These are phyloP conservation scores for Marisa cornuarietis DNA, from an alignment of 1,140 invertebrate genomes.

Conservation along the genomic window DNA sequence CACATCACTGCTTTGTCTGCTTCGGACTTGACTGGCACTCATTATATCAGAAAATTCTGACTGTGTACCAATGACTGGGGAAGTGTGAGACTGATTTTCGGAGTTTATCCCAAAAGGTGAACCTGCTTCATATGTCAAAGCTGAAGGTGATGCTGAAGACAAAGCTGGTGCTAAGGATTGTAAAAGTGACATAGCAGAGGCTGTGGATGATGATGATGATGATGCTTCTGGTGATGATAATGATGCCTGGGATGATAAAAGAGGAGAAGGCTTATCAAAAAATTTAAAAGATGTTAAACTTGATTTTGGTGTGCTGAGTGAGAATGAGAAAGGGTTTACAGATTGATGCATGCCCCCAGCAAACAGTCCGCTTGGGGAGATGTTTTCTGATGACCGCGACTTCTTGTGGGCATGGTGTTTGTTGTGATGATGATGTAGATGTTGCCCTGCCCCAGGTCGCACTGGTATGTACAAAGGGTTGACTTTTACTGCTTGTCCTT, in stretches of 20 bases:
- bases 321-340: conserved; percentile 55
- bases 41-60: too few relatives aligned
- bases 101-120: not conserved
- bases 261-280: conserved; percentile 33
- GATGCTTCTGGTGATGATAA: not conserved
- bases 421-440: conserved; percentile 22
- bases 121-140: too few relatives aligned
- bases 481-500: conserved; percentile 19
- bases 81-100: not conserved
- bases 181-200: not conserved
- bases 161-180: not conserved
- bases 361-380: conserved; percentile 31
- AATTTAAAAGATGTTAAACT: conserved; percentile 57
- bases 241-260: not conserved
- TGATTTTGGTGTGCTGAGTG: conserved; percentile 55
- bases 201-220: conserved; percentile 6
- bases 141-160: not conserved
- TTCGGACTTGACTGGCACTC: too few relatives aligned
- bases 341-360: conserved; percentile 26
- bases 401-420: conserved; percentile 33
- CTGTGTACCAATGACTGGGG: not conserved
- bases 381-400: conserved; percentile 53
- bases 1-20: too few relatives aligned
- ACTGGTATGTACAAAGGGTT: conserved; percentile 23
- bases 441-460: not conserved